Evolutionary conservation across 2,888 invertebrate species (phyloP).

Genomic region (Tineola bisselliella): DNA sequence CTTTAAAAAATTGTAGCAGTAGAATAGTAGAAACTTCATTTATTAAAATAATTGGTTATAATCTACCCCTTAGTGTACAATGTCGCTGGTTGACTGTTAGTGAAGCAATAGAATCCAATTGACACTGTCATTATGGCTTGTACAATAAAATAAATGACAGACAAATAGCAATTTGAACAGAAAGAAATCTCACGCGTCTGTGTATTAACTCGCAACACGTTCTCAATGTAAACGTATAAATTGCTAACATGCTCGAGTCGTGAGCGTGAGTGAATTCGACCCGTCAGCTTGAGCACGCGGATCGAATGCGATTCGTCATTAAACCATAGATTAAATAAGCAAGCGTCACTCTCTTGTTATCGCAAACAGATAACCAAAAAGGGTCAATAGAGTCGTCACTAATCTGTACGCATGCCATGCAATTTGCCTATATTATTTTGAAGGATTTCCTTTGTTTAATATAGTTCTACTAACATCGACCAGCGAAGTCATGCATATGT

Average conservation of each 20-base stretch:
- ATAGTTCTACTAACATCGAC: too few species aligned
- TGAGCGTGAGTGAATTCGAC: conserved; percentile 10
- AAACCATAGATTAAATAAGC: conserved; percentile 4
- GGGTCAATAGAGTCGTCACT: not conserved
- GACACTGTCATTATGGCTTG: too few species aligned
- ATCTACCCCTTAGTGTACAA: too few species aligned
- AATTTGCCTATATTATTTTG: not conserved
- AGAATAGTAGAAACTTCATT: too few species aligned
- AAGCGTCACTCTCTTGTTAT: not conserved
- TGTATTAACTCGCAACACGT: not conserved
- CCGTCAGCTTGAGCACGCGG: conserved; percentile 6
- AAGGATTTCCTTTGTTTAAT: not conserved
- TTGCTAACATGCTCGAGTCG: not conserved
- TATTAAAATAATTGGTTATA: too few species aligned
- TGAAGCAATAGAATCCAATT: too few species aligned
- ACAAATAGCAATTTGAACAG: not conserved
- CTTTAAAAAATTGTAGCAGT: too few species aligned
- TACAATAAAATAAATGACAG: too few species aligned
- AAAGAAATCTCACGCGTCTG: not conserved
- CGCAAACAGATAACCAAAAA: not conserved
- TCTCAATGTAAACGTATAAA: conserved; percentile 5
- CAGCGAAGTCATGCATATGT: too few species aligned
- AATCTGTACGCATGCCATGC: not conserved
- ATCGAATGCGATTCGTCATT: conserved; percentile 9
- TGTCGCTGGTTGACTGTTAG: too few species aligned